A percentile compares a stretch with the other conserved stretches of the same genome.
Evolutionary conservation across 2,113 vertebrate genomes (phyloP).

Genomic region (Recurvirostra avosetta): DNA sequence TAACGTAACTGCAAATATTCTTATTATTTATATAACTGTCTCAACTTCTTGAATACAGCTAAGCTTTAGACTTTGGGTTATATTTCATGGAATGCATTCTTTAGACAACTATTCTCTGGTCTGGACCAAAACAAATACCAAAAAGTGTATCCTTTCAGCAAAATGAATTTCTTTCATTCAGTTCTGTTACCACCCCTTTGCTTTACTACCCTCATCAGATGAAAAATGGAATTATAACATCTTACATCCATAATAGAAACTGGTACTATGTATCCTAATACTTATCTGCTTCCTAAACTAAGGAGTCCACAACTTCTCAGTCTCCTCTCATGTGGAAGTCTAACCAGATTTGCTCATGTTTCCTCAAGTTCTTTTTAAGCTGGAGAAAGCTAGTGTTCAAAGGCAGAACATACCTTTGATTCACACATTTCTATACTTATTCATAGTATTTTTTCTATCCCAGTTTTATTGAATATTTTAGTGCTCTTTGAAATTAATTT

Average conservation of each 20-base stretch:
- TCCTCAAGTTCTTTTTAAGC: neutral
- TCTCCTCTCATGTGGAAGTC: neutral
- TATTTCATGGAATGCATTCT: neutral
- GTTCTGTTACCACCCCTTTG: neutral
- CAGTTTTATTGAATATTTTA: neutral
- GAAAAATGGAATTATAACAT: neutral
- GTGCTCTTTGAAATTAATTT: neutral
- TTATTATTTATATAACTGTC: neutral
- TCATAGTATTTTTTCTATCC: neutral
- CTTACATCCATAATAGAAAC: neutral
- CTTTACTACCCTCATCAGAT: neutral
- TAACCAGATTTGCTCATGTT: neutral
- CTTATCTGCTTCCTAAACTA: neutral
- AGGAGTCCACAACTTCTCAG: neutral
- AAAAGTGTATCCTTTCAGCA: neutral
- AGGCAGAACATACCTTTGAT: neutral
- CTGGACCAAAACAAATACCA: neutral
- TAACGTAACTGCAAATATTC: neutral
- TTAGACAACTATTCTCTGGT: neutral
- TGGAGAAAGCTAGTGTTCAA: neutral
- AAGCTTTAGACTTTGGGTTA: neutral
- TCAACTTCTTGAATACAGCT: neutral
- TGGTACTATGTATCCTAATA: neutral
- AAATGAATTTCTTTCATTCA: neutral
- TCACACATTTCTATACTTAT: neutral